A percentile compares a stretch with the other conserved stretches of the same genome.
Evolutionary conservation across 2,113 vertebrate species (phyloP).

Genomic region (Myotis lucifugus): DNA sequence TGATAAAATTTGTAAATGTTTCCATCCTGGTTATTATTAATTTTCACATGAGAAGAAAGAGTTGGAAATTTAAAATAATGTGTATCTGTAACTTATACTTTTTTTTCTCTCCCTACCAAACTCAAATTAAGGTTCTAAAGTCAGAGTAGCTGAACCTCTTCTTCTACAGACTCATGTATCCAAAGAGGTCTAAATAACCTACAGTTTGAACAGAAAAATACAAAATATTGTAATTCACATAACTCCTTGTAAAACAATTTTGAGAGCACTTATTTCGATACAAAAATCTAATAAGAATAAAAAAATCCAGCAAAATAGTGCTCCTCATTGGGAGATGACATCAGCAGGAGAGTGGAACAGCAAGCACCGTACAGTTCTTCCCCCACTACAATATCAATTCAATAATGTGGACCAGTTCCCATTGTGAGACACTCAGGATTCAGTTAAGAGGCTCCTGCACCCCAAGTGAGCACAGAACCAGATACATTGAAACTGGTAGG

Average conservation of each 20-base stretch:
- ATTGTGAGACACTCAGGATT: background rate
- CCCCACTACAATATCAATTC: background rate
- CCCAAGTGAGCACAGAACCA: background rate
- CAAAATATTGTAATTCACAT: background rate
- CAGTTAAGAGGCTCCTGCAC: background rate
- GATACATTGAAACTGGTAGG: background rate
- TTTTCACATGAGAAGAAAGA: background rate
- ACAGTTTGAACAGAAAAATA: background rate
- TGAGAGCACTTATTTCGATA: background rate
- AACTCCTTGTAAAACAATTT: background rate
- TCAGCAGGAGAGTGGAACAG: background rate
- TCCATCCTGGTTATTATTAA: background rate
- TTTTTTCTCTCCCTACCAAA: background rate
- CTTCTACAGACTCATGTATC: background rate
- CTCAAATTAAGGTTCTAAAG: background rate
- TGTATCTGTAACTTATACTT: background rate
- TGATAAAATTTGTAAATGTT: constrained; percentile 38
- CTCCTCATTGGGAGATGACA: background rate
- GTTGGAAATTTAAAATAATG: background rate
- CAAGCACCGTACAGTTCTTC: background rate
- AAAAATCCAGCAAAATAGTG: background rate
- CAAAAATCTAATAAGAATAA: background rate
- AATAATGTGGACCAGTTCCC: background rate
- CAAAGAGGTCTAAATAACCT: background rate
- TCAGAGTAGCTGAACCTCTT: background rate